Evolutionary conservation across 2,113 vertebrate species (phyloP).

Genomic region (Morone saxatilis): DNA sequence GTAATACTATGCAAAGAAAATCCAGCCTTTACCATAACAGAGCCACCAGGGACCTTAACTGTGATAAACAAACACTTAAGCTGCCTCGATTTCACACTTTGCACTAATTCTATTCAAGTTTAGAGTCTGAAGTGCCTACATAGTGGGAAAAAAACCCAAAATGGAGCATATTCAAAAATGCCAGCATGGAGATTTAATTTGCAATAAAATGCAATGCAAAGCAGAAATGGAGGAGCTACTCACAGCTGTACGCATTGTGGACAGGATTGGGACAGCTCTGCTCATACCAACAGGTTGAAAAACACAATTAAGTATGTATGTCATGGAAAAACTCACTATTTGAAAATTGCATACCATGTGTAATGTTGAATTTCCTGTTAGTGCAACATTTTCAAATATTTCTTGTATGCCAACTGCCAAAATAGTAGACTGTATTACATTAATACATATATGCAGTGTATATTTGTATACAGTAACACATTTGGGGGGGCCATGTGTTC

Average conservation of each 20-base stretch:
- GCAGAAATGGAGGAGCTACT: neutral
- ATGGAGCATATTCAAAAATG: neutral
- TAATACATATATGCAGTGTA: neutral
- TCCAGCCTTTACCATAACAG: constrained; percentile 7
- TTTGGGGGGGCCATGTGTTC: too few relatives aligned
- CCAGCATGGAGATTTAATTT: neutral
- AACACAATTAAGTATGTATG: neutral
- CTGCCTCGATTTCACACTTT: neutral
- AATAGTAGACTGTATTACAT: neutral
- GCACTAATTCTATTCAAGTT: neutral
- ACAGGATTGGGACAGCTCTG: neutral
- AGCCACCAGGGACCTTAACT: constrained; percentile 7
- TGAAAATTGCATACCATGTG: neutral
- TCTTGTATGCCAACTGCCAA: neutral
- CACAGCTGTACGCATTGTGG: neutral
- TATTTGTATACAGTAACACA: too few relatives aligned
- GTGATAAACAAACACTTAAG: constrained; percentile 28
- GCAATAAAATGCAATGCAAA: neutral
- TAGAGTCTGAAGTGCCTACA: neutral
- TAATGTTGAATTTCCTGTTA: neutral
- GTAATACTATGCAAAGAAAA: constrained; percentile 1
- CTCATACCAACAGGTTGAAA: neutral
- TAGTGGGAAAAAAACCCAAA: neutral
- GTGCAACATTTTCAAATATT: neutral
- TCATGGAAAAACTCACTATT: neutral